phyloP scores from a whole-genome alignment of 1,140 invertebrate species.

The Pogonomyrmex californicus region DNA sequence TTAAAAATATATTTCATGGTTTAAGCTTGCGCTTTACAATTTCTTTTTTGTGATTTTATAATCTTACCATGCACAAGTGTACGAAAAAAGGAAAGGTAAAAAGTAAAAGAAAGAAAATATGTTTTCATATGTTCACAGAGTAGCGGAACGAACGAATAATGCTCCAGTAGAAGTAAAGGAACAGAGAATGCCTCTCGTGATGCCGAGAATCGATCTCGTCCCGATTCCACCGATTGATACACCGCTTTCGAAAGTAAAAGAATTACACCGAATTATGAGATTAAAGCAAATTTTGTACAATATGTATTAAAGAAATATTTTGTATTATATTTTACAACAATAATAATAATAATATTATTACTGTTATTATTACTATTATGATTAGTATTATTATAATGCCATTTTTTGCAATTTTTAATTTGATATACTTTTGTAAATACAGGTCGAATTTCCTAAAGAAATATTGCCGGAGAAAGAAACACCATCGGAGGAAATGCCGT shows the following conservation, averaged over 20 bases:
- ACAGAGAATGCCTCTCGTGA: neutral
- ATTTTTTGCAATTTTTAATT: slow-evolving; percentile 4
- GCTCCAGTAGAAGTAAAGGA: slow-evolving; percentile 17
- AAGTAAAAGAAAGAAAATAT: neutral
- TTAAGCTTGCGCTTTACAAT: neutral
- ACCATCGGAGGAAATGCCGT: slow-evolving; percentile 12
- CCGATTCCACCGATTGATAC: slow-evolving; percentile 15
- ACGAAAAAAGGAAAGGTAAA: neutral
- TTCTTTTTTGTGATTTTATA: neutral
- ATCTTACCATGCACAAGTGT: neutral
- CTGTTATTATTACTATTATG: neutral
- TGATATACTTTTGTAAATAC: slow-evolving; percentile 1
- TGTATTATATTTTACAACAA: neutral
- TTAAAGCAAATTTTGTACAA: neutral
- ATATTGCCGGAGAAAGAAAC: slow-evolving; percentile 29
- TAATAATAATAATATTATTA: slow-evolving; percentile 17
- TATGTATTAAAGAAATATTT: neutral
- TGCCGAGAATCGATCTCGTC: slow-evolving; percentile 29
- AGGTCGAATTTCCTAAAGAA: slow-evolving; percentile 45
- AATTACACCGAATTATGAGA: neutral
- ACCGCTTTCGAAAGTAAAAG: slow-evolving; percentile 48
- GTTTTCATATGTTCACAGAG: neutral
- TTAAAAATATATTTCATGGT: neutral
- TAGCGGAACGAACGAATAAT: slow-evolving; percentile 6
- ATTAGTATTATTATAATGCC: neutral